Evolutionary conservation across 1,140 invertebrate genomes (phyloP).

Genomic region (Bombus pyrosoma): DNA sequence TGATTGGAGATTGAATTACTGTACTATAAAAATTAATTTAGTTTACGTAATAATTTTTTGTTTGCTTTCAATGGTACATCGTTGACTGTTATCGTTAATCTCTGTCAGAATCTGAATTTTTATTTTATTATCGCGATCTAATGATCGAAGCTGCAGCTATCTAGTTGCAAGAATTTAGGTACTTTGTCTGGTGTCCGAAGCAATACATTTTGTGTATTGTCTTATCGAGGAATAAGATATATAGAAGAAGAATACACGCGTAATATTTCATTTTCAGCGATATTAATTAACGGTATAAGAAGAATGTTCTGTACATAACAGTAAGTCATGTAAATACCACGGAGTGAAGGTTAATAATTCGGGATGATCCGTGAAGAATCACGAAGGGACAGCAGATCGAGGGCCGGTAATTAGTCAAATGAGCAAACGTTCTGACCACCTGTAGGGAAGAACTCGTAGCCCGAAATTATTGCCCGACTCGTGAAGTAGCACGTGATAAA

Average conservation of each 20-base stretch:
- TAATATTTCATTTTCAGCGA: background rate
- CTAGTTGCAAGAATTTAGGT: too few relatives aligned
- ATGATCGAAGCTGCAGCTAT: too few relatives aligned
- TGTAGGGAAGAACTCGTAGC: background rate
- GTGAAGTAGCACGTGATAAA: slow-evolving; percentile 42
- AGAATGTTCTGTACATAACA: background rate
- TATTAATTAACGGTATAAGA: background rate
- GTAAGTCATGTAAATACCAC: background rate
- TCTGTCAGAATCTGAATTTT: too few relatives aligned
- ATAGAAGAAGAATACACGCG: background rate
- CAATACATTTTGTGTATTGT: background rate
- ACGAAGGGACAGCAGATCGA: background rate
- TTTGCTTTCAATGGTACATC: too few relatives aligned
- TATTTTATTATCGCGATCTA: too few relatives aligned
- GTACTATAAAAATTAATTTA: too few relatives aligned
- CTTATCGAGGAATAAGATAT: background rate
- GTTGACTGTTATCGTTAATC: too few relatives aligned
- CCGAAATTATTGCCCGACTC: slow-evolving; percentile 20
- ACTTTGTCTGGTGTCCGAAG: too few relatives aligned
- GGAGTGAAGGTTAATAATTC: background rate
- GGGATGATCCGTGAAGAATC: background rate
- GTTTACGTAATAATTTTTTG: too few relatives aligned
- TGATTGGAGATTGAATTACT: background rate
- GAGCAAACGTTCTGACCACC: slow-evolving; percentile 36
- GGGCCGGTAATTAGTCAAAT: slow-evolving; percentile 50